A percentile compares a stretch with the other conserved stretches of the same genome.
phyloP scores from a whole-genome alignment of 2,888 invertebrate genomes.

The Andrena bicolor region DNA sequence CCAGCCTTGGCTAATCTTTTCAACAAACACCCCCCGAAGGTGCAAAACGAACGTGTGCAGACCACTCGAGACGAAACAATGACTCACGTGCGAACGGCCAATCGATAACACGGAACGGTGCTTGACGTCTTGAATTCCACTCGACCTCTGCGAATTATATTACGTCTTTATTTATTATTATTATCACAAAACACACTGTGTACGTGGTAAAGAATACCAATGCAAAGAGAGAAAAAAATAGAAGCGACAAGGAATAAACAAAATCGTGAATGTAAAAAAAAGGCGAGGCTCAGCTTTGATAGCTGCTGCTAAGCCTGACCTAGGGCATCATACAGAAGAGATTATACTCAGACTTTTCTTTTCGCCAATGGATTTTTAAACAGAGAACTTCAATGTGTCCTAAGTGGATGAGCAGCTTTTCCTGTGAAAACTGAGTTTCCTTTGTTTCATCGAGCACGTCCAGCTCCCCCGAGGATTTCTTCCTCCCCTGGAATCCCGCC shows the following conservation, averaged over 20 bases:
- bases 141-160: background rate
- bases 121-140: slow-evolving; percentile 33
- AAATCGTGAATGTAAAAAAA: too few relatives aligned
- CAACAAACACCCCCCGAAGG: slow-evolving; percentile 27
- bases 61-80: slow-evolving; percentile 57
- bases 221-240: too few relatives aligned
- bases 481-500: slow-evolving; percentile 52
- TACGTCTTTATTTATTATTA: background rate
- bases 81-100: slow-evolving; percentile 33
- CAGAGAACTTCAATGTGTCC: background rate
- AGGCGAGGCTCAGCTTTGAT: too few relatives aligned
- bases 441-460: slow-evolving; percentile 36
- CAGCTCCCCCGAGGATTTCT: slow-evolving; percentile 42
- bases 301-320: too few relatives aligned
- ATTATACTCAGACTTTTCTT: too few relatives aligned
- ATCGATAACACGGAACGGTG: slow-evolving; percentile 38
- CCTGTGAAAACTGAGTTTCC: slow-evolving; percentile 42
- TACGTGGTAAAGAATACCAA: too few relatives aligned
- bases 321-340: too few relatives aligned
- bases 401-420: background rate
- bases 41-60: slow-evolving; percentile 24
- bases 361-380: background rate
- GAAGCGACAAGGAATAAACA: too few relatives aligned
- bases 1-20: slow-evolving; percentile 34
- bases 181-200: too few relatives aligned